Evolutionary conservation across 1,140 invertebrate genomes (phyloP), one percentile per base, ranked within the genome.

Genomic region (Drosophila paulistorum): DNA sequence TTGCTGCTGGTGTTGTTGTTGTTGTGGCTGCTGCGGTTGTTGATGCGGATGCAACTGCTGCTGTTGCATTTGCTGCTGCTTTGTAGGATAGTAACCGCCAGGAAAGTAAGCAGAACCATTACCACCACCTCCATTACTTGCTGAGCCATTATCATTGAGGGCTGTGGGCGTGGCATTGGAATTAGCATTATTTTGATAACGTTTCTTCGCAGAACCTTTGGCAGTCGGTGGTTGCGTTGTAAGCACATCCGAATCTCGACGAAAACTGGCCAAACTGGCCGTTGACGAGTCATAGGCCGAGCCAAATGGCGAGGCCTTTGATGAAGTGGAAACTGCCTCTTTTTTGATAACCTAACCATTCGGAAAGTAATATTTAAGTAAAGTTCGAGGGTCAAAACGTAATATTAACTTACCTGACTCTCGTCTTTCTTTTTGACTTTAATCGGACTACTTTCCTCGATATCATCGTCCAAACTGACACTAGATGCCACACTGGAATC

Each of bases 361-460:
- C 23, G 45, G 13, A 30, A 42, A n/a, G 1, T 35, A 6, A 39
- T 45, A 14, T 55, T 9, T 1, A 3, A 10, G 9, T 6, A 17
- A 55, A 37, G 23, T 37, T 11, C 23, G 17, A 1, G 30, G n/a
- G 11, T 1, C 4, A 3, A 41, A 6, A 20, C 61, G 26, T 26
- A 10, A 7, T 10, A 23, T 9, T n/a, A 1, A 35, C 68, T 77
- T 37, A 92, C 90, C 68, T 92, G 90, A 17, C 58, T 72, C 0
- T 92, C 90, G 30, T 92, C 91, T 81, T 92, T 92, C 76, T 92
- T 92, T 74, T 92, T 92, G 0, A 89, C 87, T 41, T 92, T 92
- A 13, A 89, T 86, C 42, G 91, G 91, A 65, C 81, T 85, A 63
- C 83, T 86, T 14, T 92, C 91, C 45, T 92, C 91, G 1, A 87